These are phyloP conservation scores for Aeoliscus strigatus DNA, from an alignment of 2,797 vertebrate genomes.

Conservation along the genomic window DNA sequence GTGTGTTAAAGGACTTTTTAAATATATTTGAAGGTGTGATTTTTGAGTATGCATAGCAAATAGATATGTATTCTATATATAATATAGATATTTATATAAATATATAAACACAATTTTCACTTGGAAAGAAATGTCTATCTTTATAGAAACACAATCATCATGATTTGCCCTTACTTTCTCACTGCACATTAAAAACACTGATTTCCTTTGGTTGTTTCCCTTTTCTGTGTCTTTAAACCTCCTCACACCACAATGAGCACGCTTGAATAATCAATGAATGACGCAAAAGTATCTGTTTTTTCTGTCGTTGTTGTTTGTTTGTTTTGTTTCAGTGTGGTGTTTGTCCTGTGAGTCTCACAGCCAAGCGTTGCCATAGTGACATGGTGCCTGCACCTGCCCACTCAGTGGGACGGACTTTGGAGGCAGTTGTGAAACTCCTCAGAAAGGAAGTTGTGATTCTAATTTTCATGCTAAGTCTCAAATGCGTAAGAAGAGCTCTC, in stretches of 20 bases:
- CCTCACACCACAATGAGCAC: neutral
- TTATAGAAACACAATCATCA: conserved; percentile 81
- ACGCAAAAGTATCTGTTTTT: no score
- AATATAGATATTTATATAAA: conserved; percentile 83
- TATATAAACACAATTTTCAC: conserved; percentile 80
- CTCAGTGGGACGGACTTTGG: no score
- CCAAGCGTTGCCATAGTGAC: no score
- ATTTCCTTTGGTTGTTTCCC: conserved; percentile 67
- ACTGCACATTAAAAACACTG: conserved; percentile 81
- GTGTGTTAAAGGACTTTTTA: conserved; percentile 79
- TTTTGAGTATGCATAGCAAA: conserved; percentile 80
- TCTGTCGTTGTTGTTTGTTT: no score
- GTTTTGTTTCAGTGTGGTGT: no score
- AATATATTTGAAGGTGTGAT: conserved; percentile 80
- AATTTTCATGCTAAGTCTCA: no score
- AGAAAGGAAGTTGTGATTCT: no score
- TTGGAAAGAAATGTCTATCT: conserved; percentile 80
- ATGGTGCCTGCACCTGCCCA: no score
- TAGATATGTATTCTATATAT: conserved; percentile 82
- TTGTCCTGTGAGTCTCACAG: no score
- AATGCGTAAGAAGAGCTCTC: no score
- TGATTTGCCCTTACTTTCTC: conserved; percentile 80
- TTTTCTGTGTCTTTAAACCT: conserved; percentile 37
- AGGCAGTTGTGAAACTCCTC: no score
- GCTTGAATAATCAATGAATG: conserved; percentile 2